A percentile compares a stretch with the other conserved stretches of the same genome.
These are phyloP conservation scores for Smittia sp. DNA, from an alignment of 2,888 invertebrate species.

Conservation along the genomic window DNA sequence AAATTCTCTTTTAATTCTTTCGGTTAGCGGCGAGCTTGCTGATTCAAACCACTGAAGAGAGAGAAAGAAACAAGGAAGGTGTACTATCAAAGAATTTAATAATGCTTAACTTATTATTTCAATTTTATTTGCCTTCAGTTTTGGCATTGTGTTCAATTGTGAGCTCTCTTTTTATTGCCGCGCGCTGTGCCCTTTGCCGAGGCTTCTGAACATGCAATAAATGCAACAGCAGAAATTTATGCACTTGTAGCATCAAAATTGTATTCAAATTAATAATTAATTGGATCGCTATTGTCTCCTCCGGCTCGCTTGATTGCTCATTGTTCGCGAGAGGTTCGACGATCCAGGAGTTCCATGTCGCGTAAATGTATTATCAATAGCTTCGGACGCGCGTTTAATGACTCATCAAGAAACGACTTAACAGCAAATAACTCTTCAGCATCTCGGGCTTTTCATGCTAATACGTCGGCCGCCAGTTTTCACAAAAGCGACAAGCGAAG, in stretches of 20 bases:
- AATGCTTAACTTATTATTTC: background rate
- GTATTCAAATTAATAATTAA: constrained; percentile 38
- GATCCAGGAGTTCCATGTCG: background rate
- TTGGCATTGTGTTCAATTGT: constrained; percentile 21
- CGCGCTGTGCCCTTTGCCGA: background rate
- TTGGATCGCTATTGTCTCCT: constrained; percentile 34
- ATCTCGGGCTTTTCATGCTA: background rate
- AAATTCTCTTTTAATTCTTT: constrained; percentile 9
- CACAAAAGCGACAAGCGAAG: background rate
- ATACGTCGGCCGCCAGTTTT: constrained; percentile 1
- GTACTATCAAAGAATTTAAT: background rate
- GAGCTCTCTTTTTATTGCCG: background rate
- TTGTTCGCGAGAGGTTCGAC: constrained; percentile 26
- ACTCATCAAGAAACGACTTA: constrained; percentile 7
- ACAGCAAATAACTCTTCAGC: constrained; percentile 1
- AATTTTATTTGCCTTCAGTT: constrained; percentile 22
- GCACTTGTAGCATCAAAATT: constrained; percentile 34
- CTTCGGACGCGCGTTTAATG: background rate
- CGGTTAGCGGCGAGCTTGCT: background rate
- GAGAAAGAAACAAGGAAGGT: background rate
- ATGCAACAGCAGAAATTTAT: constrained; percentile 26
- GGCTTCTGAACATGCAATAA: background rate
- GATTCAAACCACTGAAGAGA: background rate
- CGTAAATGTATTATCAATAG: background rate
- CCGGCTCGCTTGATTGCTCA: constrained; percentile 15